Evolutionary conservation across 2,888 invertebrate genomes (phyloP).

Genomic region (Pharmacophagus antenor): DNA sequence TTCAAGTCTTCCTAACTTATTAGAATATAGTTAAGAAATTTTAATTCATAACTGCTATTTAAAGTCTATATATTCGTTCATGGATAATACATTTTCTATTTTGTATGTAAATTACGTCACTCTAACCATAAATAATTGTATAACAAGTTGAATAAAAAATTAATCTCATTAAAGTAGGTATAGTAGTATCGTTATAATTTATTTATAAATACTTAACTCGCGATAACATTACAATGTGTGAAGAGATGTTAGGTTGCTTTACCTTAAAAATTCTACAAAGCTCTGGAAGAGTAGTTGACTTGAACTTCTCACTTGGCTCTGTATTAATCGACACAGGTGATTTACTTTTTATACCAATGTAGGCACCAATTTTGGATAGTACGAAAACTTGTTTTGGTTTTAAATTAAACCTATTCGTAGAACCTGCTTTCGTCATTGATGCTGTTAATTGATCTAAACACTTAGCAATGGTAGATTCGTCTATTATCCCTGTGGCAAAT

Average conservation of each 20-base stretch:
- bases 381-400: constrained; percentile 44
- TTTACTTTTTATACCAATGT: constrained; percentile 46
- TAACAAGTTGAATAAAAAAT: too few species aligned
- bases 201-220: too few species aligned
- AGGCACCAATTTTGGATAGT: constrained; percentile 35
- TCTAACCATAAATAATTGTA: too few species aligned
- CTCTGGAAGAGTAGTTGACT: constrained; percentile 25
- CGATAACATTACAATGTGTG: too few species aligned
- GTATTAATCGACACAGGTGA: constrained; percentile 13
- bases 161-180: too few species aligned
- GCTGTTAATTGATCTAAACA: constrained; percentile 29
- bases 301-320: constrained; percentile 1
- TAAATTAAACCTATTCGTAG: constrained; percentile 32
- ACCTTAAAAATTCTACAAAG: constrained; percentile 14
- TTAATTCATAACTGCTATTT: background rate
- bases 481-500: background rate
- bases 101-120: too few species aligned
- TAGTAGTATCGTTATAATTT: too few species aligned
- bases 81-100: too few species aligned
- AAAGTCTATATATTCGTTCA: too few species aligned
- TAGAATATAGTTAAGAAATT: background rate
- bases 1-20: background rate
- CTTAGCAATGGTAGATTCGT: constrained; percentile 4
- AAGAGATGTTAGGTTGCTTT: background rate
- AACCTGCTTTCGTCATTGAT: constrained; percentile 33